Conservation (phyloP, 2,888 invertebrate species). For the Chrysopilus asiliformis region DNA sequence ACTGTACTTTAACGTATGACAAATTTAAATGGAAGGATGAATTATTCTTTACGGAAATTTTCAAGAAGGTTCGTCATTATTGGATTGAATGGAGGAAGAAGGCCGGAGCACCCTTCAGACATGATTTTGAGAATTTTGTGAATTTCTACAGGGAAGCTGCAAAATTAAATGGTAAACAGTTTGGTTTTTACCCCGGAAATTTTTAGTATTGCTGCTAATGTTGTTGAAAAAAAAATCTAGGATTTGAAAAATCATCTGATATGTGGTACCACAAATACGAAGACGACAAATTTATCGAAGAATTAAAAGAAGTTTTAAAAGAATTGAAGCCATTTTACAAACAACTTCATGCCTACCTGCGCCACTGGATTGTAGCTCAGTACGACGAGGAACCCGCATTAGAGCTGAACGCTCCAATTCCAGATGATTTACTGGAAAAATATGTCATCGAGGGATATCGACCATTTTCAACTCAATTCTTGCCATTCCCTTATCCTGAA, state of each 20-base stretch:
- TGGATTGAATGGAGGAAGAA: slow-evolving; percentile 29
- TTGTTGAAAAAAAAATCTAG: too few relatives aligned
- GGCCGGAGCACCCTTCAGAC: slow-evolving; percentile 22
- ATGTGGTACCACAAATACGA: neutral
- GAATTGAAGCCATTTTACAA: neutral
- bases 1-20: too few relatives aligned
- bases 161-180: slow-evolving; percentile 25
- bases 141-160: slow-evolving; percentile 29
- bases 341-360: neutral
- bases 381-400: neutral
- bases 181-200: too few relatives aligned
- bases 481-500: neutral
- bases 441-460: too few relatives aligned
- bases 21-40: too few relatives aligned
- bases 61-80: slow-evolving; percentile 28
- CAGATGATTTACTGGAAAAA: neutral
- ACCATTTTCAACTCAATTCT: neutral
- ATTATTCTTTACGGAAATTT: too few relatives aligned
- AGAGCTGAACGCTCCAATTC: too few relatives aligned
- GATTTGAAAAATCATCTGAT: neutral
- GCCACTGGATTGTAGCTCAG: neutral
- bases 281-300: neutral
- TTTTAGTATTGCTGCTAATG: too few relatives aligned
- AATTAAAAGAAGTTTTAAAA: neutral
- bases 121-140: slow-evolving; percentile 24